Percentiles rank a stretch among this genome's conserved stretches.
Conservation (phyloP, 2,888 invertebrate genomes). For the Eupelmus urozonus region DNA sequence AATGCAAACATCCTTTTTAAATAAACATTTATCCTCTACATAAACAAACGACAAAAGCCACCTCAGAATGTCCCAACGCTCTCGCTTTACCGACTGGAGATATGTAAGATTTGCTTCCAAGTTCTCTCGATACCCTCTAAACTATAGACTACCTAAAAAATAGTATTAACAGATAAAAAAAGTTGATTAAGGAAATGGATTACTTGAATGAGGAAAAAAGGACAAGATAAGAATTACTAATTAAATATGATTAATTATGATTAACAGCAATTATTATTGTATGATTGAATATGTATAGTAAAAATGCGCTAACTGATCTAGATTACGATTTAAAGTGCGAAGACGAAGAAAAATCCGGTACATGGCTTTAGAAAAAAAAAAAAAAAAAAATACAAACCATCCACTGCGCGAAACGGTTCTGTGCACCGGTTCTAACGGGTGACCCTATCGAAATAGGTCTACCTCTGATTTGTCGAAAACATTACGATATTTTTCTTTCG, state of each 20-base stretch:
- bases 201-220: slow-evolving; percentile 67
- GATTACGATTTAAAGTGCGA: slow-evolving; percentile 67
- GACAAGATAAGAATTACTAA: slow-evolving; percentile 54
- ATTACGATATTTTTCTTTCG: slow-evolving; percentile 58
- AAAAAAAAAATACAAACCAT: slow-evolving; percentile 67
- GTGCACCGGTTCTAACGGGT: slow-evolving; percentile 70
- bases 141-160: slow-evolving; percentile 76
- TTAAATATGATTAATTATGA: slow-evolving; percentile 63
- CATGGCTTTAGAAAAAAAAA: slow-evolving; percentile 66
- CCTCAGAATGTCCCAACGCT: slow-evolving; percentile 57
- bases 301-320: slow-evolving; percentile 71
- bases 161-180: slow-evolving; percentile 71
- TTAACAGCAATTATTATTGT: slow-evolving; percentile 63
- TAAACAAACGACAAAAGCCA: slow-evolving; percentile 53
- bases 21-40: slow-evolving; percentile 54
- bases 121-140: slow-evolving; percentile 74
- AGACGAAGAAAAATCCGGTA: slow-evolving; percentile 71
- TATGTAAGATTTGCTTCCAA: slow-evolving; percentile 75
- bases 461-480: slow-evolving; percentile 60
- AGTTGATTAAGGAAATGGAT: slow-evolving; percentile 64
- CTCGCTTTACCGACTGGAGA: slow-evolving; percentile 62
- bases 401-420: slow-evolving; percentile 73
- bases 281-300: slow-evolving; percentile 63
- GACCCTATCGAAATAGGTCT: slow-evolving; percentile 63
- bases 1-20: slow-evolving; percentile 56